Evolutionary conservation across 1,140 invertebrate species (phyloP), one percentile per base, ranked within the genome.

Genomic region (Eubasilissa regina): DNA sequence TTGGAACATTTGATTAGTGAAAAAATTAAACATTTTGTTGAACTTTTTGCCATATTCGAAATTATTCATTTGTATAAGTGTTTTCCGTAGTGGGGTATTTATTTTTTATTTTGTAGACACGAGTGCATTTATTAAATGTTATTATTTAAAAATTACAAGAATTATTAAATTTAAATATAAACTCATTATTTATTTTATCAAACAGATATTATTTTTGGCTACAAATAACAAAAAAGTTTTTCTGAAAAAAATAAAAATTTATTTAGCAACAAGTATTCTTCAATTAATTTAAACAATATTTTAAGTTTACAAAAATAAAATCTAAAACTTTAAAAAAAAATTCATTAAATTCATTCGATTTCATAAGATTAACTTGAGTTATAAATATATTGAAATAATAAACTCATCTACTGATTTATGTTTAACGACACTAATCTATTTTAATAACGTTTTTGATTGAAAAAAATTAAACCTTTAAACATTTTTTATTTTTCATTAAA

Each of bases 131-230:
- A 6, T 8, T 19, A 58, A 19, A 12, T 58, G 17, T 58, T 21
- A 21, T 21, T 19, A 58, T 15, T 4, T 15, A 58, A 21, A 35
- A 21, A 19, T 58, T 58, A 9, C 0, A 17, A n/a, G n/a, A n/a
- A n/a, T n/a, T n/a, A n/a, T n/a, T 55, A 21, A 58, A 56, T 56
- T 56, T 56, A 56, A 58, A 58, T 58, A 58, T 19, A 15, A 58
- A 19, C 17, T 21, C 0, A 10, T 17, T 6, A 10, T 64, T 64
- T 44, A 43, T 43, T 64, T 12, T 10, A 15, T 58, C 17, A 58
- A 17, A 13, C 17, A 64, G 4, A 25, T 3, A 15, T 51, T 13
- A 3, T 51, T 51, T 51, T 13, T 1, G 9, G 48, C n/a, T 13
- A 15, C 48, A 51, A 15, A 8, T 3, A 51, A 51, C 3, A 4